Percentiles rank a stretch among this genome's conserved stretches.
These are phyloP conservation scores for Saguinus imperator DNA, from an alignment of 2,113 vertebrate genomes.

Conservation along the genomic window DNA sequence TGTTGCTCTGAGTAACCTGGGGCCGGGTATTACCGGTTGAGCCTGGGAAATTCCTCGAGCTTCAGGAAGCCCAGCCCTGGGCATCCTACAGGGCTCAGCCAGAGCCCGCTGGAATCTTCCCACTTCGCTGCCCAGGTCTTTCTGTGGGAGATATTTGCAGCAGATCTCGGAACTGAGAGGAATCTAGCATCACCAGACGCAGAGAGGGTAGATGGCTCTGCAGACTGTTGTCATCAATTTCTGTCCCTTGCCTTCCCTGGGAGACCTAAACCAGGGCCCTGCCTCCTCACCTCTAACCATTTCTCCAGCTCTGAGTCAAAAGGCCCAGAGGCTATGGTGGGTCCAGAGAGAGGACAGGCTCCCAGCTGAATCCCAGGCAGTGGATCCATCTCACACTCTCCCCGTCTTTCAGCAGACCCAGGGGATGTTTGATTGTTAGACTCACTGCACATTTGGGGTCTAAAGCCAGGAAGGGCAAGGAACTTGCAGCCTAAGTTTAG, in stretches of 20 bases:
- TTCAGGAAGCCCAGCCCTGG: not conserved
- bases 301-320: not conserved
- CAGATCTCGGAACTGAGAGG: not conserved
- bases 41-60: constrained; percentile 26
- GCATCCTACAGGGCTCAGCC: not conserved
- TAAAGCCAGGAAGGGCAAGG: not conserved
- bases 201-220: not conserved
- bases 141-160: not conserved
- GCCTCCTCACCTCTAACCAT: not conserved
- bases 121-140: not conserved
- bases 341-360: not conserved
- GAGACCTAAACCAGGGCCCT: not conserved
- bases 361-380: not conserved
- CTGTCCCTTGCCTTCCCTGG: not conserved
- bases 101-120: not conserved
- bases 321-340: not conserved
- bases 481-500: not conserved
- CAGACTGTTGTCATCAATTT: not conserved
- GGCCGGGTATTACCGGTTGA: not conserved
- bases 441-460: not conserved
- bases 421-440: not conserved
- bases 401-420: not conserved
- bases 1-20: constrained; percentile 40
- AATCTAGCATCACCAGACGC: not conserved
- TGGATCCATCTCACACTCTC: accelerated